phyloP scores from a whole-genome alignment of 92 coral and sea anemone species.

The Porites rus region DNA sequence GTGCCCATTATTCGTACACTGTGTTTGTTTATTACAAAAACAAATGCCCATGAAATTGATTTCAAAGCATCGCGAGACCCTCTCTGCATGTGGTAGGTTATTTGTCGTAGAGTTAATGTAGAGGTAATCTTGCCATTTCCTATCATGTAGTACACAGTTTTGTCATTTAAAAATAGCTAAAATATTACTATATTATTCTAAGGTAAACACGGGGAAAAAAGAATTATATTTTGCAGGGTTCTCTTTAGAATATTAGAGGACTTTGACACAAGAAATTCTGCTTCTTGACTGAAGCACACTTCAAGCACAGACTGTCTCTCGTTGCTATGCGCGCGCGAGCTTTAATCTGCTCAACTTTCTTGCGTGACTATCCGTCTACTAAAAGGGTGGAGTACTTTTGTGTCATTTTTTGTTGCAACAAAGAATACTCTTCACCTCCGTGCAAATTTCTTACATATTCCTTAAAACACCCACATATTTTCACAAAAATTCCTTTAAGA shows the following conservation, averaged over 20 bases:
- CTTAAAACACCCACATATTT: neutral
- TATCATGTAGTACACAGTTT: no score
- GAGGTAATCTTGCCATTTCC: neutral
- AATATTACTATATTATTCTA: no score
- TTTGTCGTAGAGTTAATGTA: neutral
- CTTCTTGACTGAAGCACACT: neutral
- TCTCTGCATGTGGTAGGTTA: neutral
- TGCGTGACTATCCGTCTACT: neutral
- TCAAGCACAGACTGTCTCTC: neutral
- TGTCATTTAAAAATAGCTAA: no score
- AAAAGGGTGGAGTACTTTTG: neutral
- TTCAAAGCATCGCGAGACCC: neutral
- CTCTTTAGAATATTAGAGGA: neutral
- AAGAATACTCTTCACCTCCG: neutral
- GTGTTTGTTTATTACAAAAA: no score
- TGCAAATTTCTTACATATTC: neutral
- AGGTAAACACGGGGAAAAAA: no score
- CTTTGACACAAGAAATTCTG: neutral
- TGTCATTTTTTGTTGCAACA: neutral
- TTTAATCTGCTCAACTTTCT: neutral
- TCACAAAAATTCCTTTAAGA: neutral
- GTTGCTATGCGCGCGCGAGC: no score
- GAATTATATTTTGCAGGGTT: neutral
- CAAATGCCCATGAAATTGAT: no score
- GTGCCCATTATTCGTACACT: no score